Conservation (phyloP, 2,797 vertebrate species). For the Toxotes lorentzi region DNA sequence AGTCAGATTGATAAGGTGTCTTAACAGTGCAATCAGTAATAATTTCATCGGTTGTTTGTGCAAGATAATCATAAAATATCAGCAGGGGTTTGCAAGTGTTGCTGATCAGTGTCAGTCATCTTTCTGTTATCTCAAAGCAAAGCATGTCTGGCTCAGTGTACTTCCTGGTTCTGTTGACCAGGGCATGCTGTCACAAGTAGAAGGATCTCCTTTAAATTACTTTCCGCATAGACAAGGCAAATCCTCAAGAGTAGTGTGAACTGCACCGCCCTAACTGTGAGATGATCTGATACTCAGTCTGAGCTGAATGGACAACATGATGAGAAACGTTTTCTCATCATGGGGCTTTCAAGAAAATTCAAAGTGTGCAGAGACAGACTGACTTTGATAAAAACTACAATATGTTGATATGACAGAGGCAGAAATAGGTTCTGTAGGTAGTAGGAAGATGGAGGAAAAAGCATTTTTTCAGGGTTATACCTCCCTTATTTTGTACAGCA, state of each 20-base stretch:
- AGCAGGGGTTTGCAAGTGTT: neutral
- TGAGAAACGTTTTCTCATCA: constrained; percentile 7
- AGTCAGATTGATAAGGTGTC: constrained; percentile 27
- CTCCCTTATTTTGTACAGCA: neutral
- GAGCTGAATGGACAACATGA: neutral
- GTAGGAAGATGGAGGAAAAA: neutral
- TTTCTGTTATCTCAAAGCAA: neutral
- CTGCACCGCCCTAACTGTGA: neutral
- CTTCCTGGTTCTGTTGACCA: neutral
- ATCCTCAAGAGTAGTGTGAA: constrained; percentile 4
- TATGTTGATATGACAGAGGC: neutral
- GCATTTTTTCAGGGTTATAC: too few relatives aligned
- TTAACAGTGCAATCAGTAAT: neutral
- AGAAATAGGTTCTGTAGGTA: neutral
- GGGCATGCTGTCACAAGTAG: neutral
- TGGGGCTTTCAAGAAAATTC: neutral
- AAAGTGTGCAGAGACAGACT: neutral
- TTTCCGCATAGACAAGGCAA: neutral
- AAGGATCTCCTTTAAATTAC: neutral
- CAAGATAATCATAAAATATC: constrained; percentile 2
- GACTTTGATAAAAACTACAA: neutral
- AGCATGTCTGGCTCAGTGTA: neutral
- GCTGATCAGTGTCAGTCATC: neutral
- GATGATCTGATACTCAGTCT: constrained; percentile 18
- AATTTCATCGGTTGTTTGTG: neutral